phyloP scores from a whole-genome alignment of 2,113 vertebrate species.

The Pleuronectes platessa region DNA sequence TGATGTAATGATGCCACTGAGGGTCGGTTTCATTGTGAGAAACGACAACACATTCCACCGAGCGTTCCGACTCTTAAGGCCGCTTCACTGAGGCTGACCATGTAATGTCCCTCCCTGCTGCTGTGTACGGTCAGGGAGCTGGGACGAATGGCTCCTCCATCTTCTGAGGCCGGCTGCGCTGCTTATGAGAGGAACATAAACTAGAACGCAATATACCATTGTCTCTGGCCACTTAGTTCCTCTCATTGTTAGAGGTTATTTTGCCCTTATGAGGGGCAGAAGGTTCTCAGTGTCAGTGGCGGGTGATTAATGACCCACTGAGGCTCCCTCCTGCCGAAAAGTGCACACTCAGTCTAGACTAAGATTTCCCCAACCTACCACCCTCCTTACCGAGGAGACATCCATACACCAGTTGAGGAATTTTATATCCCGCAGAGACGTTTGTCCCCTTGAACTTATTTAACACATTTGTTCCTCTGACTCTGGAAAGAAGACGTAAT shows the following conservation, averaged over 20 bases:
- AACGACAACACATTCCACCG: constrained; percentile 62
- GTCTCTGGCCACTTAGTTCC: constrained; percentile 82
- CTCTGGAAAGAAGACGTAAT: constrained; percentile 47
- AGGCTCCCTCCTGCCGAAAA: constrained; percentile 78
- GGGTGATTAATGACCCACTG: constrained; percentile 85
- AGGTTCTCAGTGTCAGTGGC: constrained; percentile 77
- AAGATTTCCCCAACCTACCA: constrained; percentile 74
- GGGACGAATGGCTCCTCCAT: constrained; percentile 85
- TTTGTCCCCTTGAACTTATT: constrained; percentile 64
- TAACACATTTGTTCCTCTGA: constrained; percentile 59
- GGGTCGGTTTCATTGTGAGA: constrained; percentile 77
- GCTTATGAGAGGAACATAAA: constrained; percentile 83
- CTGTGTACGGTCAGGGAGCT: constrained; percentile 76
- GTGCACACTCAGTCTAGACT: constrained; percentile 74
- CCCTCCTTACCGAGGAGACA: constrained; percentile 54
- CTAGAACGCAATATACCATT: constrained; percentile 77
- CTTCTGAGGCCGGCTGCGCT: constrained; percentile 78
- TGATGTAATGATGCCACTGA: constrained; percentile 68
- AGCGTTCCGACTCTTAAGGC: constrained; percentile 79
- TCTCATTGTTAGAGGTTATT: constrained; percentile 81
- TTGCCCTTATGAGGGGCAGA: constrained; percentile 81
- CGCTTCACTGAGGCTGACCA: constrained; percentile 80
- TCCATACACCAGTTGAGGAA: constrained; percentile 58
- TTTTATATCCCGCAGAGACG: constrained; percentile 51
- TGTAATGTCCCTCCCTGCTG: constrained; percentile 89